These are phyloP conservation scores for Amyelois transitella DNA, from an alignment of 1,140 invertebrate species.

Conservation along the genomic window DNA sequence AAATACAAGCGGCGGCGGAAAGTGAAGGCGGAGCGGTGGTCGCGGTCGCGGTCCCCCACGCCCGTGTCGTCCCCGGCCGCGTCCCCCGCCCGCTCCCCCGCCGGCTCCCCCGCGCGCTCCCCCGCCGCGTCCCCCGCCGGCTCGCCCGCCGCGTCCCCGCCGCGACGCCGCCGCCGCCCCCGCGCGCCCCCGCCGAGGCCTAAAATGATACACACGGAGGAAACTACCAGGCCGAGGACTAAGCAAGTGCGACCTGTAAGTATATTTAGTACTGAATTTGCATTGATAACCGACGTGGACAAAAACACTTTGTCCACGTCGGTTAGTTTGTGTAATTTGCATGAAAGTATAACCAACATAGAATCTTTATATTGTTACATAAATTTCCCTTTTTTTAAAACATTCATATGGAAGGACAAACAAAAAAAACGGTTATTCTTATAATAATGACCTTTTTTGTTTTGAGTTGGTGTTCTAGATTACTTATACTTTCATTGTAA, in stretches of 20 bases:
- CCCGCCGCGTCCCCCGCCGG: conserved; percentile 70
- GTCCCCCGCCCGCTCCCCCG: conserved; percentile 9
- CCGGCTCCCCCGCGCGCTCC: conserved; percentile 3
- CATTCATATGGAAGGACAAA: too few species aligned
- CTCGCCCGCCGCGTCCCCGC: conserved; percentile 4
- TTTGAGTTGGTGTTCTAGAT: too few species aligned
- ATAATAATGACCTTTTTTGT: too few species aligned
- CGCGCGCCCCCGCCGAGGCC: conserved; percentile 55
- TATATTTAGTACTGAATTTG: not conserved
- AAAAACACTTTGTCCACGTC: too few species aligned
- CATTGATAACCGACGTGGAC: too few species aligned
- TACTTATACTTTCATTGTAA: too few species aligned
- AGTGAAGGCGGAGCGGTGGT: conserved; percentile 75
- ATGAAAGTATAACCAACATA: too few species aligned
- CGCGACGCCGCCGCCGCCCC: conserved; percentile 7
- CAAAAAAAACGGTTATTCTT: too few species aligned
- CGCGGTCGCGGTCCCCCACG: conserved; percentile 38
- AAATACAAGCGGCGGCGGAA: conserved; percentile 87
- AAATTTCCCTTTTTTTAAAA: too few species aligned
- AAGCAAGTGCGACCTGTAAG: conserved; percentile 38
- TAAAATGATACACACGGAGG: conserved; percentile 82
- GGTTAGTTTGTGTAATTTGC: too few species aligned
- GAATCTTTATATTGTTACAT: too few species aligned
- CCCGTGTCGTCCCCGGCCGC: conserved; percentile 26
- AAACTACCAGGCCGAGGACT: conserved; percentile 45